These are phyloP conservation scores for Enteromius anoplus DNA, from an alignment of 2,797 vertebrate species.

Conservation along the genomic window DNA sequence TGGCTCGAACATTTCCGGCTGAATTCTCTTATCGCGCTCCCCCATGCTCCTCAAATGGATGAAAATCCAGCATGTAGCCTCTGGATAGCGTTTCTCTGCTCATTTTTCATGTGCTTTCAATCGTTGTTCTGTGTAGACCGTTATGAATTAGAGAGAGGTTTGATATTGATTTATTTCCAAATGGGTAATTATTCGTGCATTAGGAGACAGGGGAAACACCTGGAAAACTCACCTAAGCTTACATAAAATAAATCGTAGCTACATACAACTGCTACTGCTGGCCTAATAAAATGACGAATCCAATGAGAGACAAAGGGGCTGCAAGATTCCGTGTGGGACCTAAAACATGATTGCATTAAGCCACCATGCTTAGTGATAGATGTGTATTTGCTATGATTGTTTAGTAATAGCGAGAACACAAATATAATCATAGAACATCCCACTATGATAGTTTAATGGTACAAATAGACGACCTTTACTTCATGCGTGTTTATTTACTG, in stretches of 20 bases:
- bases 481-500: not conserved
- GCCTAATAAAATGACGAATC: conserved; percentile 35
- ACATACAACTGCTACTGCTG: conserved; percentile 30
- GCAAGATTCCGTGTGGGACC: conserved; percentile 5
- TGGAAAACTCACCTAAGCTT: conserved; percentile 40
- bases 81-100: conserved; percentile 66
- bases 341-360: not conserved
- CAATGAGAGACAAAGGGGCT: conserved; percentile 22
- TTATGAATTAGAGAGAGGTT: conserved; percentile 71
- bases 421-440: not conserved
- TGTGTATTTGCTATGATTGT: not conserved
- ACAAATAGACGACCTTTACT: not conserved
- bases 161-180: conserved; percentile 74
- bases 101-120: conserved; percentile 71
- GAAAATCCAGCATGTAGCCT: conserved; percentile 60
- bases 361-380: not conserved
- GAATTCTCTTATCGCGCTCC: conserved; percentile 65
- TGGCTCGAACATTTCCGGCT: conserved; percentile 61
- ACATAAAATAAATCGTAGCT: conserved; percentile 27
- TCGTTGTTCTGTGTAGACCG: conserved; percentile 64
- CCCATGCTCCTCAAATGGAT: conserved; percentile 55
- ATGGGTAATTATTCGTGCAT: conserved; percentile 66
- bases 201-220: conserved; percentile 63
- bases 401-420: not conserved
- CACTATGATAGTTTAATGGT: not conserved